Evolutionary conservation across 2,113 vertebrate genomes (phyloP), one percentile per base, ranked within the genome.

Genomic region (Xiphias gladius): DNA sequence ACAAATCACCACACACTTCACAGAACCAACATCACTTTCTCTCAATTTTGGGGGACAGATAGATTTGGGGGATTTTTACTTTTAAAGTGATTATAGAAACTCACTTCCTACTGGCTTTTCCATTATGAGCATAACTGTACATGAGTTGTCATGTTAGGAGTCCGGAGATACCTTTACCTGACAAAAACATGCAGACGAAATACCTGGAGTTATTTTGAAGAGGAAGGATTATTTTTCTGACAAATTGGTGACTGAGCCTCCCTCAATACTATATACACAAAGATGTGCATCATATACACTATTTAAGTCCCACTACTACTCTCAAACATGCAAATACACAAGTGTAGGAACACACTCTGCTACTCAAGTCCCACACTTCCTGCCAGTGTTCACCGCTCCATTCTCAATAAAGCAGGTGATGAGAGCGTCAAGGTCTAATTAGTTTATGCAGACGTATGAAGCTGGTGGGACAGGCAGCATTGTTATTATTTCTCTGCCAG

Each of bases 401-500:
- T 87, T 91, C 93, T 93, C 94, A 95, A 96, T 95, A 96, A 95
- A 94, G 92, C 90, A 90, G 89, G 92, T 92, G 86, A 94, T 92
- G 94, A 96, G 91, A 93, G 68, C 86, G 91, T 93, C 85, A 89
- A 88, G 91, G 95, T 95, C 95, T 98, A 98, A 99, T 97, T 94
- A 94, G 96, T 99, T 99, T 97, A 96, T 95, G 93, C 95, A 95
- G 90, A 96, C 84, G 86, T 96, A 95, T 96, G 95, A 96, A 96
- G 96, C 96, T 95, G 95, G 96, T 95, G 95, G 96, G 96, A 96
- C 95, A 96, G 95, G 93, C 96, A 94, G 94, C 13, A 88, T 96
- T 96, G 95, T 97, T 98, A 97, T 98, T 98, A 96, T 97, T 97
- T 96, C 91, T 85, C 91, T 88, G 86, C 90, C 95, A 94, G 94